A percentile compares a stretch with the other conserved stretches of the same genome.
Conservation (phyloP, 2,888 invertebrate genomes). For the Caenorhabditis plicata region DNA sequence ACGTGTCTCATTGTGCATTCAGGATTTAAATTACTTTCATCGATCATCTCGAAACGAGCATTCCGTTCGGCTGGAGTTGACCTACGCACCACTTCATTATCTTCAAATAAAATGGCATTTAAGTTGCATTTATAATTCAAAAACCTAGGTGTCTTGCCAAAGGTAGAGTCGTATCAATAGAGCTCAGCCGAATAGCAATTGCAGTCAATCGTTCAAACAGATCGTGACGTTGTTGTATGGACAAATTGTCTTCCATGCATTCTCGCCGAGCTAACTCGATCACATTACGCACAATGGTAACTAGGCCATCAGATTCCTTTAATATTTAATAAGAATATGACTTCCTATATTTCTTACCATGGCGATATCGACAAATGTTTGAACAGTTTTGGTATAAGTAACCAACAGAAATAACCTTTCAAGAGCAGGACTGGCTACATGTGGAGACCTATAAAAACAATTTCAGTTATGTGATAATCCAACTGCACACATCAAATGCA, state of each 20-base stretch:
- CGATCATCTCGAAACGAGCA: neutral
- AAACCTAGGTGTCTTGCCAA: neutral
- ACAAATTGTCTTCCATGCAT: neutral
- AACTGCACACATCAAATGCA: too few relatives aligned
- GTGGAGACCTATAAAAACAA: slow-evolving; percentile 10
- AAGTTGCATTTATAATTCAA: neutral
- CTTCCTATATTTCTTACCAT: neutral
- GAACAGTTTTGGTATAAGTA: neutral
- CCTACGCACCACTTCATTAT: neutral
- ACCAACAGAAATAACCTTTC: slow-evolving; percentile 19
- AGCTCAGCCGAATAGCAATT: slow-evolving; percentile 1
- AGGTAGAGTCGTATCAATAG: neutral
- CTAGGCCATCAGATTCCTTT: slow-evolving; percentile 6
- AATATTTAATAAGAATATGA: slow-evolving; percentile 1
- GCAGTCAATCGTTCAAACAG: neutral
- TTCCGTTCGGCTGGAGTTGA: neutral
- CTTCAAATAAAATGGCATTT: neutral
- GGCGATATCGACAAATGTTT: neutral
- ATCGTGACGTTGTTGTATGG: neutral
- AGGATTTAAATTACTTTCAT: slow-evolving; percentile 2
- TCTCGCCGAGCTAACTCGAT: neutral
- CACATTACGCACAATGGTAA: neutral
- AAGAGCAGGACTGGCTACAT: slow-evolving; percentile 23
- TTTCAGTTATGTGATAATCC: too few relatives aligned
- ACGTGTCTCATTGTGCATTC: slow-evolving; percentile 16